phyloP scores from a whole-genome alignment of 2,797 vertebrate genomes.

The Pangasius sanitwongsei region DNA sequence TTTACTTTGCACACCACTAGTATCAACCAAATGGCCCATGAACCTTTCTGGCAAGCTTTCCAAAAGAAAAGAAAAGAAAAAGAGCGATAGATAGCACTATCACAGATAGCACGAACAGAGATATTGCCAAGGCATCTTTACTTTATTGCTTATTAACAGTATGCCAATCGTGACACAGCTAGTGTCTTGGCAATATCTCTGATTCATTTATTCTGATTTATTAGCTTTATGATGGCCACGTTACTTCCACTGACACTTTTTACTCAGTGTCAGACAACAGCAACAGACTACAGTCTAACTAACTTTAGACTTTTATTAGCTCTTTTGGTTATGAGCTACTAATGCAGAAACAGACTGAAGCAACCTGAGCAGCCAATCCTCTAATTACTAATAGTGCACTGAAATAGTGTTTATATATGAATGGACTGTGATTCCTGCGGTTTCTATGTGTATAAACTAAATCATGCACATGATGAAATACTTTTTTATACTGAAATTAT shows the following conservation, averaged over 20 bases:
- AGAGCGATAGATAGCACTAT: too few relatives aligned
- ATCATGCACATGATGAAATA: neutral
- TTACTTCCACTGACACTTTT: neutral
- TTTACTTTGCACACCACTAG: neutral
- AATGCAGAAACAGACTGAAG: neutral
- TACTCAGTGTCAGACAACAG: neutral
- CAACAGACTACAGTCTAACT: neutral
- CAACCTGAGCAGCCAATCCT: neutral
- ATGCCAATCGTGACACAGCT: neutral
- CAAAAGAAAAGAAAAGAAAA: neutral
- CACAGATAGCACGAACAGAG: neutral
- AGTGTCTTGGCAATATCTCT: neutral
- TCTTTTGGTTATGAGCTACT: neutral
- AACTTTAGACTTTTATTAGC: slow-evolving; percentile 1
- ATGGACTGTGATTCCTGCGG: neutral
- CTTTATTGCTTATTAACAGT: neutral
- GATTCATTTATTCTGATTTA: neutral
- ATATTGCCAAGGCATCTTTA: neutral
- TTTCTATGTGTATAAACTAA: neutral
- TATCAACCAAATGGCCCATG: neutral
- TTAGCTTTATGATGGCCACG: neutral
- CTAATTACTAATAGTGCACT: neutral
- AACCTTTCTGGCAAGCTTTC: neutral
- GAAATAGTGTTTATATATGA: neutral
- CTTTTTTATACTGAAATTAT: neutral